phyloP scores from a whole-genome alignment of 1,140 invertebrate genomes.

The Brachionus paranguensis region DNA sequence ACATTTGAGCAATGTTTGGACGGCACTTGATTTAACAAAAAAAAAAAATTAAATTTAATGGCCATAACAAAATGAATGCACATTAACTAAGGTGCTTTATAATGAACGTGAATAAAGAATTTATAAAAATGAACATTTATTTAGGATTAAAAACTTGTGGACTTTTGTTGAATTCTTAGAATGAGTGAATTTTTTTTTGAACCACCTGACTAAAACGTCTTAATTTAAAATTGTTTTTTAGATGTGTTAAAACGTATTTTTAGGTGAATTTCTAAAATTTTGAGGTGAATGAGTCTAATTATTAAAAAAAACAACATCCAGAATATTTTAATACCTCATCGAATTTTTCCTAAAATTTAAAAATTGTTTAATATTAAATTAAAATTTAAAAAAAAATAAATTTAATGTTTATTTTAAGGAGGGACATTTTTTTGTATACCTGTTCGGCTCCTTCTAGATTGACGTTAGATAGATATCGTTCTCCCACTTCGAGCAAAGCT shows the following conservation, averaged over 20 bases:
- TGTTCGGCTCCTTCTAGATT: slow-evolving; percentile 40
- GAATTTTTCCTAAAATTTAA: neutral
- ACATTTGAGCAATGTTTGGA: slow-evolving; percentile 64
- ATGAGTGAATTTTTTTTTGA: neutral
- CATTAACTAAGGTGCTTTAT: neutral
- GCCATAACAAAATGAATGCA: neutral
- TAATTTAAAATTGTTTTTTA: neutral
- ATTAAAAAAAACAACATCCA: neutral
- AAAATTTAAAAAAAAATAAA: neutral
- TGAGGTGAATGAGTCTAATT: neutral
- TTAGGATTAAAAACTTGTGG: neutral
- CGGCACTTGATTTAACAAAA: neutral
- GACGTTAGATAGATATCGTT: slow-evolving; percentile 51
- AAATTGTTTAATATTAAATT: neutral
- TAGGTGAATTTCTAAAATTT: neutral
- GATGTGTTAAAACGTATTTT: neutral
- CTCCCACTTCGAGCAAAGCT: slow-evolving; percentile 71
- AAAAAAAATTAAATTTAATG: neutral
- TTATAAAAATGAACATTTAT: neutral
- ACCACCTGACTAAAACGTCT: neutral
- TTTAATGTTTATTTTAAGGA: neutral
- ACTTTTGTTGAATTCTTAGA: neutral
- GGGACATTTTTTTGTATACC: slow-evolving; percentile 4
- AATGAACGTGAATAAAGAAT: neutral
- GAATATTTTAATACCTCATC: neutral